These are phyloP conservation scores for Rhea pennata DNA, from an alignment of 2,113 vertebrate genomes.

Conservation along the genomic window DNA sequence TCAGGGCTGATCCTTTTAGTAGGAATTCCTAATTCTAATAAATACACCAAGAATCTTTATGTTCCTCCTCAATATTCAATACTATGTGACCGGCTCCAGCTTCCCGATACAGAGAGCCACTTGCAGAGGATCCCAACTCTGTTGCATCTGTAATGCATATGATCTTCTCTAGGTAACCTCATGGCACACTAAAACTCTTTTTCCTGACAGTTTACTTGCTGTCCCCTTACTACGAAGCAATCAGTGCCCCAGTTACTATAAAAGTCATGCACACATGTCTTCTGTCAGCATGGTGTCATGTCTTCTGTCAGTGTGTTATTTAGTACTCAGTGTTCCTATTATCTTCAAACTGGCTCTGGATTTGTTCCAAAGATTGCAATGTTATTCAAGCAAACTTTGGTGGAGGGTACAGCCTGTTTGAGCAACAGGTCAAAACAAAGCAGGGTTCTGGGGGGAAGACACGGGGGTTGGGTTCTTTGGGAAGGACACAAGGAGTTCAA, in stretches of 20 bases:
- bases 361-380: constrained; percentile 37
- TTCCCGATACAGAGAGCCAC: neutral
- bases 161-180: neutral
- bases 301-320: constrained; percentile 69
- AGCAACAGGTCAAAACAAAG: neutral
- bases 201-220: neutral
- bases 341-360: constrained; percentile 66
- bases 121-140: neutral
- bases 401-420: neutral
- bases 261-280: constrained; percentile 64
- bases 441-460: neutral
- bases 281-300: constrained; percentile 66
- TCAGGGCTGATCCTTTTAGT: neutral
- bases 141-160: neutral
- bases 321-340: constrained; percentile 69
- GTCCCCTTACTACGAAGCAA: neutral
- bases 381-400: constrained; percentile 39
- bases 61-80: neutral
- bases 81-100: neutral
- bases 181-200: neutral
- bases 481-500: neutral
- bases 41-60: fast-evolving
- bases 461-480: neutral
- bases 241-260: constrained; percentile 50
- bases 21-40: neutral